Evolutionary conservation across 1,140 invertebrate species (phyloP).

Genomic region (Anoplophora glabripennis): DNA sequence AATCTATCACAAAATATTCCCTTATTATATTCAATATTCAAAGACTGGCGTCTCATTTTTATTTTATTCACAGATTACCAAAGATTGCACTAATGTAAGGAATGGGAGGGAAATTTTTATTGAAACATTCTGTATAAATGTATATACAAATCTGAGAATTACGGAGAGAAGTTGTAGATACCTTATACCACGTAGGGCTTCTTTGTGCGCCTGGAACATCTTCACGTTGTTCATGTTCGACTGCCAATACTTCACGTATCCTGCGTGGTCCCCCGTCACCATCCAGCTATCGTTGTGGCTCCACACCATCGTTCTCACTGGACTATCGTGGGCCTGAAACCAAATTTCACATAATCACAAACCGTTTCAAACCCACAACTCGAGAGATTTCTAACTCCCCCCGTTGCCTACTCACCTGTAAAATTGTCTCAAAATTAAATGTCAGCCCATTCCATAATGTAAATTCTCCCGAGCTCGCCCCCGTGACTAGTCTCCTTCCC

Average conservation of each 20-base stretch:
- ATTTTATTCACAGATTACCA: constrained; percentile 17
- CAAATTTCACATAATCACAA: not conserved
- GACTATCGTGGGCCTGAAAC: constrained; percentile 91
- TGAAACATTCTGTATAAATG: constrained; percentile 29
- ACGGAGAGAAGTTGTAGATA: constrained; percentile 58
- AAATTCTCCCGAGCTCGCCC: constrained; percentile 98
- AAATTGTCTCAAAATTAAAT: constrained; percentile 99
- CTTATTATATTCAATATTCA: not conserved
- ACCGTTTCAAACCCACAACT: not conserved
- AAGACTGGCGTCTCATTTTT: constrained; percentile 9
- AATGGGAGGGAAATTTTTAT: constrained; percentile 34
- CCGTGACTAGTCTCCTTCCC: constrained; percentile 94
- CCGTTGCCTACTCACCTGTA: constrained; percentile 74
- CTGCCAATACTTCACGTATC: constrained; percentile 99
- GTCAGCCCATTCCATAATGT: constrained; percentile 99
- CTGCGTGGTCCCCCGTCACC: constrained; percentile 97
- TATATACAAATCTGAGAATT: constrained; percentile 33
- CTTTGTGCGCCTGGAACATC: constrained; percentile 99
- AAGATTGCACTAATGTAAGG: constrained; percentile 36
- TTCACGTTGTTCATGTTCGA: constrained; percentile 99
- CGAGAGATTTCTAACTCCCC: not conserved
- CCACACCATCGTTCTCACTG: constrained; percentile 98
- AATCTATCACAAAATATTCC: constrained; percentile 31
- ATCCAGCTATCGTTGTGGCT: constrained; percentile 99
- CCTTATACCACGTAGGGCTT: constrained; percentile 97